Base-by-base conservation (phyloP, 2,797 vertebrate genomes). In the Acomys russatus region DNA sequence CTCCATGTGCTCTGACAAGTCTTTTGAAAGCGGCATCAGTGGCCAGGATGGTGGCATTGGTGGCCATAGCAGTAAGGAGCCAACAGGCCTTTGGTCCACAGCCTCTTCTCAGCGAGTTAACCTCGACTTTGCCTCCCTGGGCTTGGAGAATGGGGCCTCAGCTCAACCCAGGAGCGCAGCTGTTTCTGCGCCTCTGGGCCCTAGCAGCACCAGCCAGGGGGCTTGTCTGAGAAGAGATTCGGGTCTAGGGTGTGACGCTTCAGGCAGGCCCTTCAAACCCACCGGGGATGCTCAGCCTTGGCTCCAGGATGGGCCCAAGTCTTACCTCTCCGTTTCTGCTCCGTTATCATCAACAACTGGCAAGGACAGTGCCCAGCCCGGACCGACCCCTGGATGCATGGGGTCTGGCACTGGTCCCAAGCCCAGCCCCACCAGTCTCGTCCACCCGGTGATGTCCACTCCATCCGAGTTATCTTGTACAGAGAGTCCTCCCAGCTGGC, bases 141-240 rank as follows among this genome's bases (percentile, higher is more conserved):
- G 35, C 74, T 44, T 4, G 33, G 97, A 83, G 98, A 98, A 86
- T 93, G 98, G 59, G 96, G 33, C 5, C 96, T 83, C 80, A 22
- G 28, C 94, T 0, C 97, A 98, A 95, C 98, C 92, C 90, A 98
- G 97, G 38, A 97, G 98, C 2, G 95, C 98, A 1, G 96, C 98
- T 3, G 96, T 97, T 70, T 95, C 98, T 0, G 33, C 94, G 22
- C 38, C 98, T 2, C 84, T 80, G 0, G 79, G 15, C 23, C 94
- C 91, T 76, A 90, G 94, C 3, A 77, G 71, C 63, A 35, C 88
- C 9, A 44, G 90, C 33, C 93, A 85, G 20, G 97, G 90, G 9
- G 95, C 96, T 9, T 66, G 95, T 71, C 93, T 91, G 0, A 83
- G 92, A 84, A 90, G 96, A 87, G 96, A 93, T 80, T 90, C 71